phyloP scores from a whole-genome alignment of 2,888 invertebrate species.

The Dryadula phaetusa region DNA sequence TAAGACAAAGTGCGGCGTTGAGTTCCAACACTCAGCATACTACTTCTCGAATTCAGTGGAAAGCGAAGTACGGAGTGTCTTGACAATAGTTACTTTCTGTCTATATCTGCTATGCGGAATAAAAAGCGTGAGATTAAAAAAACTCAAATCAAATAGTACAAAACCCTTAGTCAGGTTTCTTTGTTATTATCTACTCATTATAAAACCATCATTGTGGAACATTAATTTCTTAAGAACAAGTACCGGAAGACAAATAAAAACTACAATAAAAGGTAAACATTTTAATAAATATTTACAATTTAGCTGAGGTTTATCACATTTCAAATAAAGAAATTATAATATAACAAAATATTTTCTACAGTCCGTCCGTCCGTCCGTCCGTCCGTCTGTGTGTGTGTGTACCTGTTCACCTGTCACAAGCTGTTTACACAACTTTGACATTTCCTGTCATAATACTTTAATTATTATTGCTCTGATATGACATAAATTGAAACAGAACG shows the following conservation, averaged over 20 bases:
- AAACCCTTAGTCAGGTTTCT: no score
- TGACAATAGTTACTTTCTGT: no score
- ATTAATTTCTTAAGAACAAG: no score
- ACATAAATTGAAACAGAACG: slow-evolving; percentile 22
- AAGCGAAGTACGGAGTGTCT: no score
- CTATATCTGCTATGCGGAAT: no score
- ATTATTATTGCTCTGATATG: slow-evolving; percentile 40
- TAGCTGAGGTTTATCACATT: slow-evolving; percentile 73
- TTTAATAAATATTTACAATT: slow-evolving; percentile 82
- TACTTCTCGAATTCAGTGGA: no score
- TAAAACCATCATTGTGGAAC: no score
- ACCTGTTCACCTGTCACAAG: slow-evolving; percentile 29
- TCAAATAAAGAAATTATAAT: slow-evolving; percentile 70
- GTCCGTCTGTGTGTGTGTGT: slow-evolving; percentile 54
- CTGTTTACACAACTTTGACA: not conserved
- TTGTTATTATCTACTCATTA: no score
- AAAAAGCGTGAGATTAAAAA: no score
- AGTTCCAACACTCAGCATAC: no score
- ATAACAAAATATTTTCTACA: slow-evolving; percentile 72
- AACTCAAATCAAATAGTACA: no score
- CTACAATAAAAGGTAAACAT: slow-evolving; percentile 61
- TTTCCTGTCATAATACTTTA: slow-evolving; percentile 32
- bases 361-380: slow-evolving; percentile 49
- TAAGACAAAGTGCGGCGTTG: no score
- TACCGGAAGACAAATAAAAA: not conserved